Percentiles rank a stretch among this genome's conserved stretches.
phyloP scores from a whole-genome alignment of 64 coral and sea anemone genomes.

The Pachyseris speciosa region DNA sequence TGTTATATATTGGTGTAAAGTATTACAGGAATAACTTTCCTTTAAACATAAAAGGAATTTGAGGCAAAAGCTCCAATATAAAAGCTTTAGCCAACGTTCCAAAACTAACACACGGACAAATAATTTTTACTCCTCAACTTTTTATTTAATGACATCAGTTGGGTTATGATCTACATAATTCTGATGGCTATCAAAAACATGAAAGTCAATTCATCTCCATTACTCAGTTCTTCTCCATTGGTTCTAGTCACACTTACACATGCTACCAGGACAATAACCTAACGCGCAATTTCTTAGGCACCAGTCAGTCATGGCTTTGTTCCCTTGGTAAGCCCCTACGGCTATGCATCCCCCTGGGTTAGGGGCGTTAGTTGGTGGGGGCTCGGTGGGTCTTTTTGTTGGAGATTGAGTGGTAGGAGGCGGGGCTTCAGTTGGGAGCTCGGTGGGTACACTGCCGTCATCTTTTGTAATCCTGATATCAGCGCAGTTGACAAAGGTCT shows the following conservation, averaged over 20 bases:
- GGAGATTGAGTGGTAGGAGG: constrained; percentile 5
- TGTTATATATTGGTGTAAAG: too few species aligned
- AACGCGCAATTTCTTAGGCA: constrained; percentile 43
- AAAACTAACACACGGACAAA: too few species aligned
- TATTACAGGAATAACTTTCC: too few species aligned
- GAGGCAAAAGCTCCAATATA: too few species aligned
- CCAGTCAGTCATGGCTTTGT: constrained; percentile 48
- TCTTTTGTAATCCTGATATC: constrained; percentile 60
- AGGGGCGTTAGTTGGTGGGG: constrained; percentile 28
- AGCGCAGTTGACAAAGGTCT: constrained; percentile 81
- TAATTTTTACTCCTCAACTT: too few species aligned
- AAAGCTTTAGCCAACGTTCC: too few species aligned
- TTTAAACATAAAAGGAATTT: too few species aligned
- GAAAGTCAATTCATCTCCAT: background rate
- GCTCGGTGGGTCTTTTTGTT: background rate
- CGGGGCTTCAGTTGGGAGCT: constrained; percentile 31
- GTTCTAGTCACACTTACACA: background rate
- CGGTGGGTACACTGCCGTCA: constrained; percentile 39
- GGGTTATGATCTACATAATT: too few species aligned
- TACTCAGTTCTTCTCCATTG: background rate
- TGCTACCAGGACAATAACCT: constrained; percentile 42
- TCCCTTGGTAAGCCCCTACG: background rate
- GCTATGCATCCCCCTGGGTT: constrained; percentile 61
- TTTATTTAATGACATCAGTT: too few species aligned
- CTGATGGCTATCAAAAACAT: background rate